Percentiles rank a stretch among this genome's conserved stretches.
These are phyloP conservation scores for Synergus umbraculus DNA, from an alignment of 2,888 invertebrate species.

Conservation along the genomic window DNA sequence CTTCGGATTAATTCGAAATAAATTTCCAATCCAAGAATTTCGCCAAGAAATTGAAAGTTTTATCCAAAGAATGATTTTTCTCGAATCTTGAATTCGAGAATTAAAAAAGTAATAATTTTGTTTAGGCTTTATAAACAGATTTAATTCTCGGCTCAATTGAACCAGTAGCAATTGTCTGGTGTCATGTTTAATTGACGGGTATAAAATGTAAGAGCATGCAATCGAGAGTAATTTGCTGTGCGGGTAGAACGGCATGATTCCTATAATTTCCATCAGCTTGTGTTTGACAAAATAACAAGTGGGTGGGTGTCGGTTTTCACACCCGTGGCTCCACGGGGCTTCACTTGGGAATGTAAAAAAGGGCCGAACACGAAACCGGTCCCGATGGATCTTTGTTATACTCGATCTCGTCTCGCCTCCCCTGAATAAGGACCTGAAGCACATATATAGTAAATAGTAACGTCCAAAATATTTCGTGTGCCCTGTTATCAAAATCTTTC, in stretches of 20 bases:
- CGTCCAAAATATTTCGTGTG: constrained; percentile 2
- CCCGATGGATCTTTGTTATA: constrained; percentile 75
- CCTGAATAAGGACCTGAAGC: constrained; percentile 40
- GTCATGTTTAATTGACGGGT: constrained; percentile 66
- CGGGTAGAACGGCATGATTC: constrained; percentile 51
- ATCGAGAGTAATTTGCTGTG: constrained; percentile 62
- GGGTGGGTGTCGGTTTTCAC: constrained; percentile 77
- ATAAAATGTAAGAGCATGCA: constrained; percentile 63
- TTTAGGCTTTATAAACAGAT: background rate
- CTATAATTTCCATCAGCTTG: constrained; percentile 62
- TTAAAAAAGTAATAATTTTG: background rate
- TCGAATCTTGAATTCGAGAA: too few relatives aligned
- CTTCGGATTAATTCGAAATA: too few relatives aligned
- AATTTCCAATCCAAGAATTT: too few relatives aligned
- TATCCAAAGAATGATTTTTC: too few relatives aligned
- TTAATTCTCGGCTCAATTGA: background rate
- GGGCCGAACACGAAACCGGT: constrained; percentile 74
- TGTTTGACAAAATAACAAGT: constrained; percentile 77
- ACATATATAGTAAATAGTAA: constrained; percentile 12
- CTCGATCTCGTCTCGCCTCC: constrained; percentile 43
- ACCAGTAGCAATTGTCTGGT: constrained; percentile 38
- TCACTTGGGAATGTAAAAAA: constrained; percentile 72
- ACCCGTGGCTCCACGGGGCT: constrained; percentile 74
- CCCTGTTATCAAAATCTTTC: background rate
- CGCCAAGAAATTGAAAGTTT: too few relatives aligned